A percentile compares a stretch with the other conserved stretches of the same genome.
Conservation (phyloP, 2,113 vertebrate genomes). For the Ptilorrhoa leucosticta region DNA sequence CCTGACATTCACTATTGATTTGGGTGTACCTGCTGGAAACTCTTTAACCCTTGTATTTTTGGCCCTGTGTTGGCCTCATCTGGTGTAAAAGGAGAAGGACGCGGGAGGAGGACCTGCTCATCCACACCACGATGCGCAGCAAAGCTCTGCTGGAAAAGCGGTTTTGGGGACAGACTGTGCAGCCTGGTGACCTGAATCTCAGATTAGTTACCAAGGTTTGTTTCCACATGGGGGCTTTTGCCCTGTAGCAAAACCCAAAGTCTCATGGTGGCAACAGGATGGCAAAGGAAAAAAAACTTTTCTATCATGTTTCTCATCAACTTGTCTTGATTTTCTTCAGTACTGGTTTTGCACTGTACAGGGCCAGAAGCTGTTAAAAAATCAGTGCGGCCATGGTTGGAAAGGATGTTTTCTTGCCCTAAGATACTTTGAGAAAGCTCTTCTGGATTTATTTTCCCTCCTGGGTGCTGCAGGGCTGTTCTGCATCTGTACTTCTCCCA, state of each 20-base stretch:
- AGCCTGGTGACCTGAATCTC: not conserved
- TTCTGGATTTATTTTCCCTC: not conserved
- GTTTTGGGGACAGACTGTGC: not conserved
- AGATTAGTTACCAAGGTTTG: not conserved
- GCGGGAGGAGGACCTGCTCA: not conserved
- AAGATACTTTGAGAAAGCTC: not conserved
- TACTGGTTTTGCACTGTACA: not conserved
- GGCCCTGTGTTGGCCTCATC: not conserved
- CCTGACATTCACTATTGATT: not conserved
- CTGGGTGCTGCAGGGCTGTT: not conserved
- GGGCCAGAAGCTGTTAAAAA: not conserved
- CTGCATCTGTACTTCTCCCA: not conserved
- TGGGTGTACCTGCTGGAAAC: not conserved
- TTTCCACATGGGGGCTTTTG: not conserved
- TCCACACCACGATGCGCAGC: not conserved
- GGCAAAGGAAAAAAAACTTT: not conserved
- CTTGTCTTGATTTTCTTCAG: not conserved
- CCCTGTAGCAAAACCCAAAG: not conserved
- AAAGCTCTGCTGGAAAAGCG: not conserved
- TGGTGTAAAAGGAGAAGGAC: not conserved
- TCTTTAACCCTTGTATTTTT: not conserved
- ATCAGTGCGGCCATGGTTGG: not conserved
- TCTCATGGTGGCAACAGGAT: not conserved
- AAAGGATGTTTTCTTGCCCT: not conserved
- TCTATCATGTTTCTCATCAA: not conserved